A percentile compares a stretch with the other conserved stretches of the same genome.
phyloP scores from a whole-genome alignment of 2,113 vertebrate genomes.

The Neodon shergylaensis region DNA sequence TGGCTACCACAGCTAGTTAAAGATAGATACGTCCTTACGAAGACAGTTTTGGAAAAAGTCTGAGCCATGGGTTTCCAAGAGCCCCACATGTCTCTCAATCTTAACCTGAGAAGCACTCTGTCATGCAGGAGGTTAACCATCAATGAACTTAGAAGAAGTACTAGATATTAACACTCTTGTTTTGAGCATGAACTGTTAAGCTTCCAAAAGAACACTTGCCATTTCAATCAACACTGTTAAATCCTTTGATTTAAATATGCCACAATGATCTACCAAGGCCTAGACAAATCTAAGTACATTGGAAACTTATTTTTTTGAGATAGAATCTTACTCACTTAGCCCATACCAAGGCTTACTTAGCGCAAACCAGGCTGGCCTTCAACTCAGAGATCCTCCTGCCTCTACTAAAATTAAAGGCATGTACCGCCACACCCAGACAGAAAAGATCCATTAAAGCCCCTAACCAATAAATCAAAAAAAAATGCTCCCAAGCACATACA shows the following conservation, averaged over 20 bases:
- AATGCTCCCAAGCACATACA: background rate
- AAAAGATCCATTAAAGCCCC: background rate
- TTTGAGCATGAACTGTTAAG: slow-evolving; percentile 18
- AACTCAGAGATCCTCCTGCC: background rate
- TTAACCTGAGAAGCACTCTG: slow-evolving; percentile 40
- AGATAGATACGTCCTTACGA: slow-evolving; percentile 28
- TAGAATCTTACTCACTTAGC: background rate
- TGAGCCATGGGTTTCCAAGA: slow-evolving; percentile 44
- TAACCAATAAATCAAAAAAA: slow-evolving; percentile 18
- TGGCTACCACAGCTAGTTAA: slow-evolving; percentile 27
- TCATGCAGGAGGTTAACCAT: background rate
- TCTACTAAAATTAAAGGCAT: background rate
- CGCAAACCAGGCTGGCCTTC: background rate
- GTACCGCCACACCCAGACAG: background rate
- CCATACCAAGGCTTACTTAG: background rate
- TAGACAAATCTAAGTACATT: background rate
- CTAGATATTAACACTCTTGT: background rate
- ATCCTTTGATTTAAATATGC: slow-evolving; percentile 38
- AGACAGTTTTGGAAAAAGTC: slow-evolving; percentile 54
- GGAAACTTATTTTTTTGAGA: slow-evolving; percentile 1
- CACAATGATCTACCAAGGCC: background rate
- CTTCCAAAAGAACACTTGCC: slow-evolving; percentile 49
- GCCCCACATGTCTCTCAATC: background rate
- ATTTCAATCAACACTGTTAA: slow-evolving; percentile 28
- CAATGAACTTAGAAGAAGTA: background rate